A percentile compares a stretch with the other conserved stretches of the same genome.
phyloP scores from a whole-genome alignment of 2,888 invertebrate genomes.

The Heliconius erato region DNA sequence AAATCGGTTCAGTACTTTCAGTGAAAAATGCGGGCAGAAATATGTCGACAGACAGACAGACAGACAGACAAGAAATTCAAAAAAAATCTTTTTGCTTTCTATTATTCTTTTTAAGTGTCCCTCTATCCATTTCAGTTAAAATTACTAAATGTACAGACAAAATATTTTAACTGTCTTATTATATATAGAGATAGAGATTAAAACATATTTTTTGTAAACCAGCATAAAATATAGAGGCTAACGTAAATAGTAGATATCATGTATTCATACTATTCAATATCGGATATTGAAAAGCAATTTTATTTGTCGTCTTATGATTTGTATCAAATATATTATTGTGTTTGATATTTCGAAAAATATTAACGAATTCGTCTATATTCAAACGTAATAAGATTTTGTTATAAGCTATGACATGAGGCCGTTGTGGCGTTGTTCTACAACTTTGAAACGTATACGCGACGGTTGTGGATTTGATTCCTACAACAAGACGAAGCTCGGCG shows the following conservation, averaged over 20 bases:
- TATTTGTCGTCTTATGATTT: slow-evolving; percentile 37
- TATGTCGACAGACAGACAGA: no score
- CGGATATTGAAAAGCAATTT: slow-evolving; percentile 36
- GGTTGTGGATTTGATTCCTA: not conserved
- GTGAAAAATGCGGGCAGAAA: no score
- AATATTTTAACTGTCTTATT: no score
- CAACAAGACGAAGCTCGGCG: not conserved
- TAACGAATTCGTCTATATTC: not conserved
- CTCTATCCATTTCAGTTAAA: no score
- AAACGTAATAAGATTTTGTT: not conserved
- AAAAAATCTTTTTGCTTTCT: no score
- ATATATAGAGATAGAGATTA: no score
- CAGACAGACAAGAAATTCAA: no score
- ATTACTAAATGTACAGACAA: no score
- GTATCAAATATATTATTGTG: slow-evolving; percentile 27
- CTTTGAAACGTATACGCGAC: not conserved
- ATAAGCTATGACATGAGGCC: not conserved
- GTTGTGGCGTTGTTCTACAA: no score
- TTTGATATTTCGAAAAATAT: slow-evolving; percentile 6
- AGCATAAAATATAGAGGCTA: not conserved
- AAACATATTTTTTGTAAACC: not conserved
- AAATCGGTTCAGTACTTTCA: no score
- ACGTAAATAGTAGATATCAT: slow-evolving; percentile 29
- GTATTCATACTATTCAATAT: slow-evolving; percentile 35
- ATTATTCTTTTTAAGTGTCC: no score